These are phyloP conservation scores for Atta colombica DNA, from an alignment of 1,140 invertebrate genomes.

Conservation along the genomic window DNA sequence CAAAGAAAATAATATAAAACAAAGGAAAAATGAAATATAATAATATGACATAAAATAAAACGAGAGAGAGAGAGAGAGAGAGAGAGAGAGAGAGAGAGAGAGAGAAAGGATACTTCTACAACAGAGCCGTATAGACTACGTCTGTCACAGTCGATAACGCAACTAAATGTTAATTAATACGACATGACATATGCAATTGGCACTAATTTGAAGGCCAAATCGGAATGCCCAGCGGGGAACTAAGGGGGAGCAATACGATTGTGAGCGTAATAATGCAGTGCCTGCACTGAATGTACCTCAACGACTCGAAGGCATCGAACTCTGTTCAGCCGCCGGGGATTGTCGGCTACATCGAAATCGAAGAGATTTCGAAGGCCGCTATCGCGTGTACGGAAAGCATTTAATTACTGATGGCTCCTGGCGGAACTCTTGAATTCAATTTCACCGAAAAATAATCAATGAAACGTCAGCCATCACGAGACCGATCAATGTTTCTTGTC, in stretches of 20 bases:
- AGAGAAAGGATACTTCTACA: too few species aligned
- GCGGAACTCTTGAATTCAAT: not conserved
- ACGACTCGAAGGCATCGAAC: constrained; percentile 44
- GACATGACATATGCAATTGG: constrained; percentile 72
- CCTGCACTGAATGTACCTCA: constrained; percentile 59
- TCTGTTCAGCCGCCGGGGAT: constrained; percentile 33
- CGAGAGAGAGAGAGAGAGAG: too few species aligned
- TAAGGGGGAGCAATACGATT: constrained; percentile 55
- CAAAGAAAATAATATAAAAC: too few species aligned
- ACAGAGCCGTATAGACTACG: not conserved
- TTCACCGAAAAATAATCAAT: constrained; percentile 26
- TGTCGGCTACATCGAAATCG: constrained; percentile 48
- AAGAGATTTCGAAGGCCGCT: constrained; percentile 36
- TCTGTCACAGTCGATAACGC: constrained; percentile 34
- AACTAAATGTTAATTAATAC: constrained; percentile 80
- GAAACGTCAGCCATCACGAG: not conserved
- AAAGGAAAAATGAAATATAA: too few species aligned
- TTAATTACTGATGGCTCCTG: constrained; percentile 41
- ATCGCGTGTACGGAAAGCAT: constrained; percentile 39
- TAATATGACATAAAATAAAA: too few species aligned
- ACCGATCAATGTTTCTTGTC: too few species aligned
- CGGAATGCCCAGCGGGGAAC: constrained; percentile 67
- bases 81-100: not conserved
- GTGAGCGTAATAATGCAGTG: constrained; percentile 76
- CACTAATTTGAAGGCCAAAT: constrained; percentile 76